Evolutionary conservation across 35 echinoderm and acorn worm genomes (phyloP).

Genomic region (Ophiothrix spiculata): DNA sequence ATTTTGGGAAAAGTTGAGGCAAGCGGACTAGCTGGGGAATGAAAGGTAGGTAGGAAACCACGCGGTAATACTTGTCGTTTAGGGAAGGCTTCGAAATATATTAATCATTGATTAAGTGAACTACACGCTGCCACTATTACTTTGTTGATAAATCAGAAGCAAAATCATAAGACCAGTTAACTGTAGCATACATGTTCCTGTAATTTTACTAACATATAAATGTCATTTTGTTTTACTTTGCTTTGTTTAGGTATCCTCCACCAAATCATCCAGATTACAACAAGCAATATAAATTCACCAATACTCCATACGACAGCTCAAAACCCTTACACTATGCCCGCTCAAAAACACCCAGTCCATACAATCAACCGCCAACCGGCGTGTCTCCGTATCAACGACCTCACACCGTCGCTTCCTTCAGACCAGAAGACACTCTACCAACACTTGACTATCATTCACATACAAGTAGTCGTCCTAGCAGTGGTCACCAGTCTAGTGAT

Average conservation of each 20-base stretch:
- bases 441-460: constrained; percentile 26
- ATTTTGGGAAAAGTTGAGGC: no score
- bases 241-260: constrained; percentile 43
- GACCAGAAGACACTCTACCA: constrained; percentile 21
- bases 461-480: constrained; percentile 49
- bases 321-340: constrained; percentile 34
- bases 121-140: no score
- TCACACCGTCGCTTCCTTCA: constrained; percentile 67
- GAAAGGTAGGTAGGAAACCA: no score
- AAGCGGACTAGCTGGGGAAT: no score
- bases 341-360: constrained; percentile 21
- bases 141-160: no score
- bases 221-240: no score
- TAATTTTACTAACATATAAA: no score
- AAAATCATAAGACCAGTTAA: no score
- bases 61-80: no score
- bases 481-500: constrained; percentile 17
- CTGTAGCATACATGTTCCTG: no score
- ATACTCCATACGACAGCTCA: constrained; percentile 36
- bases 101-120: no score
- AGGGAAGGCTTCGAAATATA: no score
- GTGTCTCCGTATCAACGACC: constrained; percentile 34
- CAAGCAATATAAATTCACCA: constrained; percentile 19
- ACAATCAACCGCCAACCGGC: not conserved
- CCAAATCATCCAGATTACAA: constrained; percentile 64